Conservation (phyloP, 1,140 invertebrate genomes). For the Riptortus pedestris region DNA sequence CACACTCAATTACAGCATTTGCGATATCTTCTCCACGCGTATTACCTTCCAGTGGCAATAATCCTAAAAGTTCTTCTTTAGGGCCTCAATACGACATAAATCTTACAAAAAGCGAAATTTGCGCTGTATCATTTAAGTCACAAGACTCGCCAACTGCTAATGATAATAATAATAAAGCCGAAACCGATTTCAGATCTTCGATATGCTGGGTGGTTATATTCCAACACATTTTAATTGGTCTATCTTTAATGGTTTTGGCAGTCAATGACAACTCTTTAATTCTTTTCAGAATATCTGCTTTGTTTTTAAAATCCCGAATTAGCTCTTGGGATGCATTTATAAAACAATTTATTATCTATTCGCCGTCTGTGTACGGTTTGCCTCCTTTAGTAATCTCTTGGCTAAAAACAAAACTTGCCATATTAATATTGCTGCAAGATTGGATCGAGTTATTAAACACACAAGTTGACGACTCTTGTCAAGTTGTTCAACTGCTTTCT, state of each 20-base stretch:
- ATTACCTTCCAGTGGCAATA: conserved; percentile 32
- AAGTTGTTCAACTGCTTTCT: conserved; percentile 35
- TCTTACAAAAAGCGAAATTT: conserved; percentile 34
- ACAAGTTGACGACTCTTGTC: conserved; percentile 29
- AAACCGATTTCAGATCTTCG: conserved; percentile 33
- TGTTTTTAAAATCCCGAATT: conserved; percentile 35
- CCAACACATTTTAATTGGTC: conserved; percentile 34
- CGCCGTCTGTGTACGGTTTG: conserved; percentile 35
- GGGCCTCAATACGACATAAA: conserved; percentile 30
- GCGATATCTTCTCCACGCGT: conserved; percentile 34
- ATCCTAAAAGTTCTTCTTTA: conserved; percentile 29
- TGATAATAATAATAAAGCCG: conserved; percentile 33
- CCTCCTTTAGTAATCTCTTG: conserved; percentile 33
- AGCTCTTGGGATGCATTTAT: conserved; percentile 34
- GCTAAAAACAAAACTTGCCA: conserved; percentile 32
- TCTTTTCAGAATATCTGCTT: conserved; percentile 34
- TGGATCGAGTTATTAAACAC: conserved; percentile 34
- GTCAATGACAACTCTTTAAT: conserved; percentile 33
- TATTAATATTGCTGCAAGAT: conserved; percentile 34
- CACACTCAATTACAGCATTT: conserved; percentile 32
- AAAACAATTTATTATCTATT: conserved; percentile 35
- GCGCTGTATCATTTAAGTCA: conserved; percentile 33
- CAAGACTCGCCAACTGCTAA: conserved; percentile 34
- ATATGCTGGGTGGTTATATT: conserved; percentile 33
- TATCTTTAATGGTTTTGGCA: conserved; percentile 35